Evolutionary conservation across 2,888 invertebrate genomes (phyloP).

Genomic region (Parapristionchus giblindavisi): DNA sequence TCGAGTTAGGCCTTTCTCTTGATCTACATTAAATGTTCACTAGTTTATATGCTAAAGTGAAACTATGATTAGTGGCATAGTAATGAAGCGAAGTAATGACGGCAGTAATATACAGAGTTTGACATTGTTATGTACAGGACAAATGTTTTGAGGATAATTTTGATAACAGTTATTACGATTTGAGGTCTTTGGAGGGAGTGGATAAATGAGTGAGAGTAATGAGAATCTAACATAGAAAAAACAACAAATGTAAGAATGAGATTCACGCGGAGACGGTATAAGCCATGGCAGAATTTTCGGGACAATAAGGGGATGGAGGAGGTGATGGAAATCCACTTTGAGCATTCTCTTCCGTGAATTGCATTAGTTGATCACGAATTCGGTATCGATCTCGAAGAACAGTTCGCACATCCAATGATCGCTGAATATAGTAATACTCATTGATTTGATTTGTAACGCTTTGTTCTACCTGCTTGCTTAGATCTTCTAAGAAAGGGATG

Average conservation of each 20-base stretch:
- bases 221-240: too few relatives aligned
- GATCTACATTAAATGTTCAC: too few relatives aligned
- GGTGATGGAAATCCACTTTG: slow-evolving; percentile 33
- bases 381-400: slow-evolving; percentile 89
- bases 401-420: slow-evolving; percentile 86
- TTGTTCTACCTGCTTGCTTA: slow-evolving; percentile 32
- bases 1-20: too few relatives aligned
- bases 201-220: too few relatives aligned
- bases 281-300: slow-evolving; percentile 40
- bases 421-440: slow-evolving; percentile 71
- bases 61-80: slow-evolving; percentile 4
- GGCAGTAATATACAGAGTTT: slow-evolving; percentile 22
- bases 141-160: not conserved
- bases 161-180: slow-evolving; percentile 21
- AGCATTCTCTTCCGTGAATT: slow-evolving; percentile 37
- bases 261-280: slow-evolving; percentile 37
- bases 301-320: slow-evolving; percentile 34
- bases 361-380: slow-evolving; percentile 77
- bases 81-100: not conserved
- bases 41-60: not conserved
- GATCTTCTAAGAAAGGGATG: slow-evolving; percentile 84
- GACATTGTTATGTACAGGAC: slow-evolving; percentile 37
- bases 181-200: slow-evolving; percentile 33
- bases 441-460: not conserved
- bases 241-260: slow-evolving; percentile 7